These are phyloP conservation scores for Helicoverpa armigera DNA, from an alignment of 1,140 invertebrate genomes.

Conservation along the genomic window DNA sequence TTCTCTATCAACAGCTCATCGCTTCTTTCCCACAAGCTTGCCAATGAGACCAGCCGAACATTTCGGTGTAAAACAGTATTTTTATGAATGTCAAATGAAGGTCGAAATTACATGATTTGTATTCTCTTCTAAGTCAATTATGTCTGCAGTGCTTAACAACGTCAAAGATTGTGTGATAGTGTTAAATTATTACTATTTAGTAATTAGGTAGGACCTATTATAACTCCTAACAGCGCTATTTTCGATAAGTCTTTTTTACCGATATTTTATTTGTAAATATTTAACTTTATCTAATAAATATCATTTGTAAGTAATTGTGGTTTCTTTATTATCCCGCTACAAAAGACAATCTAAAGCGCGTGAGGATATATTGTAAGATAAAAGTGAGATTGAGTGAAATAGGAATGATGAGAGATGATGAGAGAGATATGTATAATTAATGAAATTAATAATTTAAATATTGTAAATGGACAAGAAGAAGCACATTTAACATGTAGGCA, in stretches of 20 bases:
- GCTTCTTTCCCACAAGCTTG: conserved; percentile 36
- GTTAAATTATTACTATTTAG: conserved; percentile 43
- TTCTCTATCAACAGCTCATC: conserved; percentile 53
- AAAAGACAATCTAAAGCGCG: too few species aligned
- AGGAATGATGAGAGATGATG: too few species aligned
- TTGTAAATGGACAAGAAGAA: too few species aligned
- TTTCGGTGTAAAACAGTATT: conserved; percentile 51
- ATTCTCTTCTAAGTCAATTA: conserved; percentile 37
- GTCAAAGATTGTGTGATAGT: conserved; percentile 57
- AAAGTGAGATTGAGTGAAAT: too few species aligned
- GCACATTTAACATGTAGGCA: too few species aligned
- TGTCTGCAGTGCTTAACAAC: conserved; percentile 50
- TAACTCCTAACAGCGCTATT: conserved; percentile 57
- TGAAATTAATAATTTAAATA: too few species aligned
- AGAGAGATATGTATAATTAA: too few species aligned
- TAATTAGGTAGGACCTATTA: conserved; percentile 51
- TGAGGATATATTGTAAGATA: too few species aligned
- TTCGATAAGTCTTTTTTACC: conserved; percentile 60
- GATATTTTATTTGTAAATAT: conserved; percentile 59
- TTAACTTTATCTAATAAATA: conserved; percentile 62
- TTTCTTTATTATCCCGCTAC: too few species aligned
- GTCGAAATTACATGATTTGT: conserved; percentile 38
- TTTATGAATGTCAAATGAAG: conserved; percentile 46
- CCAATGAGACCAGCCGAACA: conserved; percentile 51
- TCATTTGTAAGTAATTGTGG: conserved; percentile 54